Conservation (phyloP, 2,797 vertebrate genomes). For the Rhincodon typus region DNA sequence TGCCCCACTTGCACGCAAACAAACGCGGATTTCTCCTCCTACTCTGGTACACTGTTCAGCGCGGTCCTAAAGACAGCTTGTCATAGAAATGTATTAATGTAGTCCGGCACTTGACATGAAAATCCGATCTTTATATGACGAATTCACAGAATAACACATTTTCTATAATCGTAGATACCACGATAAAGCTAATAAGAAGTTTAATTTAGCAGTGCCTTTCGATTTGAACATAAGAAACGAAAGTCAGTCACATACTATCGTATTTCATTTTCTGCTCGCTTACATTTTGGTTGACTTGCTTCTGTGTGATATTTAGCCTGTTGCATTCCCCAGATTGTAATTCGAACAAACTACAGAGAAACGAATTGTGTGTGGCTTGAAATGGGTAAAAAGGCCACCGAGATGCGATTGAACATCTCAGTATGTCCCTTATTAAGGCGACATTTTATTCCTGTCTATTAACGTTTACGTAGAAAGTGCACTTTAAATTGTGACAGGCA, state of each 20-base stretch:
- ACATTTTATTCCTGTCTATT: not conserved
- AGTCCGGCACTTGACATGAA: not conserved
- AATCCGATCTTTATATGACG: not conserved
- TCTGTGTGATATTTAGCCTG: not conserved
- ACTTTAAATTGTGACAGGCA: not conserved
- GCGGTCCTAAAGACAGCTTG: constrained; percentile 48
- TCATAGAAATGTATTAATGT: too few species aligned
- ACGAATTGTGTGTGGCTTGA: too few species aligned
- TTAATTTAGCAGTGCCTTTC: not conserved
- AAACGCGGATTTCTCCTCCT: constrained; percentile 52
- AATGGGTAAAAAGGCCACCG: not conserved
- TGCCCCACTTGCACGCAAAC: constrained; percentile 66
- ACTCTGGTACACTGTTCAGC: constrained; percentile 52
- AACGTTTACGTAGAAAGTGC: too few species aligned
- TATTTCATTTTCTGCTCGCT: not conserved
- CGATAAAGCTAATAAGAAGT: not conserved
- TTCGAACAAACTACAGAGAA: not conserved
- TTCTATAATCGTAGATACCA: too few species aligned
- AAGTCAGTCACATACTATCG: not conserved
- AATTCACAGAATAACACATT: not conserved
- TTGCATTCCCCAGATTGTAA: not conserved
- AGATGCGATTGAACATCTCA: not conserved
- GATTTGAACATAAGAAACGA: not conserved
- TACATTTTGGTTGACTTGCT: not conserved
- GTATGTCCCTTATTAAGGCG: not conserved